Base-by-base conservation (phyloP, 1,140 invertebrate genomes). In the Drosophila guanche region DNA sequence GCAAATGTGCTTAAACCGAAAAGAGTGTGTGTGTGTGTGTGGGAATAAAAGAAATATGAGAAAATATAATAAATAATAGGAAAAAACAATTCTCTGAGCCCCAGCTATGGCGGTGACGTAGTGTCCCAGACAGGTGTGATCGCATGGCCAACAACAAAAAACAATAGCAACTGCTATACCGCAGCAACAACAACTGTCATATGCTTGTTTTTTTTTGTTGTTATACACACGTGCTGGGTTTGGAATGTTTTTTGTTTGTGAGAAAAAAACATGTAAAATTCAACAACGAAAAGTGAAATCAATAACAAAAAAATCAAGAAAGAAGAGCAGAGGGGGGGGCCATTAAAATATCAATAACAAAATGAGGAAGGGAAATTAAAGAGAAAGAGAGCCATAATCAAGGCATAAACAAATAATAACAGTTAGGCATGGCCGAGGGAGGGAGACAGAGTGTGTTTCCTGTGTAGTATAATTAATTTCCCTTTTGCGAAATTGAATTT, bases 261-360 rank as follows among this genome's bases (percentile, higher is more conserved):
- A n/a, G 37, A 40, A 62, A 62, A 20, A 73, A 48, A 23, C 71
- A 72, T 79, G 54, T 54, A 61, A 75, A 63, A 71, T 75, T 66
- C 45, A 71, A 76, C 48, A 60, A 66, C 65, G 37, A 60, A 84
- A 84, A 84, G 80, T 84, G 80, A 84, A 84, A 84, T 84, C 80
- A 84, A 84, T 84, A 85, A 85, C 67, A 76, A 63, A 63, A 63
- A 76, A 54, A 52, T 59, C 12, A 41, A 66, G 63, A 48, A 42
- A 58, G 52, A 33, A 43, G 50, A 43, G 37, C n/a, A 37, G 52
- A 3, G 12, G 33, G 52, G 10, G 12, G 33, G 4, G 41, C 48
- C 42, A 72, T 71, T 60, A 59, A 70, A 70, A 71, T 62, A 59
- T 42, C 29, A 57, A 51, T 42, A 65, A 50, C 37, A 55, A 27